A percentile compares a stretch with the other conserved stretches of the same genome.
Evolutionary conservation across 2,888 invertebrate species (phyloP).

Genomic region (Omphaloscelis lunosa): DNA sequence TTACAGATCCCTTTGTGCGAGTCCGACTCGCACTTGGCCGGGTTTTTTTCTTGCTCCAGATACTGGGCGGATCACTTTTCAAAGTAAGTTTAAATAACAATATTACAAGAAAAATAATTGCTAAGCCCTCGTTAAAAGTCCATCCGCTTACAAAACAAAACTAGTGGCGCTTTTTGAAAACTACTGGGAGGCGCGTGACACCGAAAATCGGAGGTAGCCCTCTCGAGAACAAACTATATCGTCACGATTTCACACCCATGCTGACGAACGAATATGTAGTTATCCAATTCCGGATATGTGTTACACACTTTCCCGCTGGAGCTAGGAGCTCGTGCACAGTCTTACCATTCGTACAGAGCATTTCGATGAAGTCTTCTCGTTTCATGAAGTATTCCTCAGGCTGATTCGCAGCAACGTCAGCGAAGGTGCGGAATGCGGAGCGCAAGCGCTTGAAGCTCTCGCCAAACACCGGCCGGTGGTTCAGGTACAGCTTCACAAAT

Average conservation of each 20-base stretch:
- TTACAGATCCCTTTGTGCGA: no score
- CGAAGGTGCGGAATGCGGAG: constrained; percentile 86
- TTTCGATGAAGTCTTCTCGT: constrained; percentile 84
- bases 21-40: no score
- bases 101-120: not conserved
- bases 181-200: not conserved
- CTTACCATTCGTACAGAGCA: constrained; percentile 73
- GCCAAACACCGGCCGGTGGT: constrained; percentile 92
- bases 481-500: constrained; percentile 92
- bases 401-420: constrained; percentile 63
- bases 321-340: not conserved
- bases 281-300: not conserved
- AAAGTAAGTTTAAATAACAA: not conserved
- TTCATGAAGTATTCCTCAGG: constrained; percentile 70
- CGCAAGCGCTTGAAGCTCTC: constrained; percentile 85
- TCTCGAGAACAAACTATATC: not conserved
- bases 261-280: not conserved
- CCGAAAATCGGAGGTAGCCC: not conserved
- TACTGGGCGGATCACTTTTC: not conserved
- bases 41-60: not conserved
- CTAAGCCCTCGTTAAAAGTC: not conserved
- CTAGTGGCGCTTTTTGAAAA: not conserved
- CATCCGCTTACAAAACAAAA: not conserved
- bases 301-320: not conserved
- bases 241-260: not conserved